These are phyloP conservation scores for Pocillopora grandis DNA, from an alignment of 92 coral and sea anemone genomes.

Conservation along the genomic window DNA sequence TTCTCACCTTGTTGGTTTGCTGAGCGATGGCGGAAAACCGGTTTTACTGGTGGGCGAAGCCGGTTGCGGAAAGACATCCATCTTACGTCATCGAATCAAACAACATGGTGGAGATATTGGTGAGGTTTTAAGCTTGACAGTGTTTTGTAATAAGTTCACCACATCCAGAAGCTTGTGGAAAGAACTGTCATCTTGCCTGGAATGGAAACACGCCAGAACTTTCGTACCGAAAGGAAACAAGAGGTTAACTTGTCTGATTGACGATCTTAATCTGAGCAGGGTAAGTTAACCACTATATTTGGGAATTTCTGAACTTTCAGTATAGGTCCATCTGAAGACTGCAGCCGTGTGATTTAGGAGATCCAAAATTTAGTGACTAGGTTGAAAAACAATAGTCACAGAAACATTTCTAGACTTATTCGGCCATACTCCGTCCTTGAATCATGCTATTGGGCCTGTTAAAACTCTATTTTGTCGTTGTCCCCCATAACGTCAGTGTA, in stretches of 20 bases:
- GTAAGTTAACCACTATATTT: conserved; percentile 33
- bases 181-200: conserved; percentile 83
- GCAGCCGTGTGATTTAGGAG: not conserved
- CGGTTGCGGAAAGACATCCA: conserved; percentile 98
- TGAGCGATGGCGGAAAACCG: conserved; percentile 95
- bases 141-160: conserved; percentile 94
- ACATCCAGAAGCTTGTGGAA: conserved; percentile 88
- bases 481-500: too few species aligned
- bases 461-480: too few species aligned
- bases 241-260: conserved; percentile 84
- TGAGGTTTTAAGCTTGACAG: conserved; percentile 82
- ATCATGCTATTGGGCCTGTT: too few species aligned
- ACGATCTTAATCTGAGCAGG: conserved; percentile 93
- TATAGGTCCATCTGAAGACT: not conserved
- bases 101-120: conserved; percentile 98
- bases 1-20: conserved; percentile 91
- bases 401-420: too few species aligned
- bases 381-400: too few species aligned
- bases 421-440: too few species aligned
- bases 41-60: conserved; percentile 94
- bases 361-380: too few species aligned
- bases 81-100: conserved; percentile 83
- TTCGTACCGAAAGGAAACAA: conserved; percentile 97
- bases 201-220: conserved; percentile 98
- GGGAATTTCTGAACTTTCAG: not conserved